Evolutionary conservation across 2,888 invertebrate species (phyloP), one percentile per base, ranked within the genome.

Genomic region (Pseudococcus longispinus): DNA sequence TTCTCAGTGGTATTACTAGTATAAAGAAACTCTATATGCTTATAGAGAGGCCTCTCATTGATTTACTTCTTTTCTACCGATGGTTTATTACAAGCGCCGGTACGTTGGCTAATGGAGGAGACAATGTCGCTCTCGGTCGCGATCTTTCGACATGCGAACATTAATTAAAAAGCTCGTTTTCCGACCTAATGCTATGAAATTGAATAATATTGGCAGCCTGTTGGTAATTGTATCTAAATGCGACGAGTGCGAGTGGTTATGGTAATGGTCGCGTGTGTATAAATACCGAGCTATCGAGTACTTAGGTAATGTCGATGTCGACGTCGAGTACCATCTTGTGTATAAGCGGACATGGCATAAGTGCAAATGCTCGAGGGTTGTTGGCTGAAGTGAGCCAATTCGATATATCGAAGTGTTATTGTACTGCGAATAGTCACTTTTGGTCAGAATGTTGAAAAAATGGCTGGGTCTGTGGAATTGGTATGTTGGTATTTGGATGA

Each of bases 101-200:
- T 70, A 3, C 26, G 23, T 70, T 29, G 29, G 29, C 18, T 70
- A 70, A 70, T 20, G 70, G 29, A 70, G 70, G 70, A 70, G 70
- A 70, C 70, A 70, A 32, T 70, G 70, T 70, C 70, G 70, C 20
- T 20, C 18, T 20, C 18, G 29, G 15, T 29, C 60, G 11, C 13
- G 20, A 51, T 65, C 65, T 70, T 70, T 70, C 29, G 70, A 70
- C 70, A 70, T 70, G 70, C 70, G 70, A 70, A 70, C 70, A 32
- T 70, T 70, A 70, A 70, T 70, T 70, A 70, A 70, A 70, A 70
- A 70, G 70, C 70, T 70, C 70, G 70, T 70, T 70, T 29, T 70
- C 26, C 5, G 5, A 8, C 51, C n/a, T 46, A 8, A 46, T 4
- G 15, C 20, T 23, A 60, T 60, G 60, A 60, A 60, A 70, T 29